These are phyloP conservation scores for Desmodus rotundus DNA, from an alignment of 2,113 vertebrate species.

Conservation along the genomic window DNA sequence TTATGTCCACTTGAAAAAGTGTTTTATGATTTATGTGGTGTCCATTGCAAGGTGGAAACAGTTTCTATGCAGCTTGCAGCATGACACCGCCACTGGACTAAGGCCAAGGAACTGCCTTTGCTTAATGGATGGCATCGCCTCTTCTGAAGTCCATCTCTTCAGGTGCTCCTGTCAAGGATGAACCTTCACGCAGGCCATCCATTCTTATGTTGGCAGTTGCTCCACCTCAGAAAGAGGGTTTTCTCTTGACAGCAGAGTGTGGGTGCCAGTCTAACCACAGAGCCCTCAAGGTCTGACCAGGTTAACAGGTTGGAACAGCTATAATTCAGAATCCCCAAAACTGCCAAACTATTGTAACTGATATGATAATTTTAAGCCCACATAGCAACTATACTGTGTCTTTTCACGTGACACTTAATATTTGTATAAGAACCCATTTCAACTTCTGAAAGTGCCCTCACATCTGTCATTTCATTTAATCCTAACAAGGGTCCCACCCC, in stretches of 20 bases:
- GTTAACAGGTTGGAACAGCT: background rate
- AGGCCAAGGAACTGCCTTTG: background rate
- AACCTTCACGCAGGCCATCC: background rate
- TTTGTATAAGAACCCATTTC: background rate
- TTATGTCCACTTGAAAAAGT: background rate
- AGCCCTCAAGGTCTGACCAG: background rate
- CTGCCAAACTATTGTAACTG: background rate
- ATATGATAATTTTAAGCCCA: background rate
- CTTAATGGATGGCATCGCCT: background rate
- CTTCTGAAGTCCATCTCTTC: background rate
- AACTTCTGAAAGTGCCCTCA: background rate
- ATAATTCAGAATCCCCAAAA: background rate
- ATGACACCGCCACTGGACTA: rapidly evolving
- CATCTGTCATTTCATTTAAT: background rate
- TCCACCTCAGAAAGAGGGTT: background rate
- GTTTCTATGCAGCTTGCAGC: background rate
- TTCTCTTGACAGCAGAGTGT: background rate
- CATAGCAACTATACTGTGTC: background rate
- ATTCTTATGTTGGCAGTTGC: background rate
- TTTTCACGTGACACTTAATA: background rate
- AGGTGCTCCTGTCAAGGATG: background rate
- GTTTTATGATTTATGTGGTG: background rate
- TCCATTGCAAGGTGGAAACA: background rate
- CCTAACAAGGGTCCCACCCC: background rate
- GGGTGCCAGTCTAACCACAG: background rate